Evolutionary conservation across 2,888 invertebrate species (phyloP).

Genomic region (Tenthredo scrophulariae): DNA sequence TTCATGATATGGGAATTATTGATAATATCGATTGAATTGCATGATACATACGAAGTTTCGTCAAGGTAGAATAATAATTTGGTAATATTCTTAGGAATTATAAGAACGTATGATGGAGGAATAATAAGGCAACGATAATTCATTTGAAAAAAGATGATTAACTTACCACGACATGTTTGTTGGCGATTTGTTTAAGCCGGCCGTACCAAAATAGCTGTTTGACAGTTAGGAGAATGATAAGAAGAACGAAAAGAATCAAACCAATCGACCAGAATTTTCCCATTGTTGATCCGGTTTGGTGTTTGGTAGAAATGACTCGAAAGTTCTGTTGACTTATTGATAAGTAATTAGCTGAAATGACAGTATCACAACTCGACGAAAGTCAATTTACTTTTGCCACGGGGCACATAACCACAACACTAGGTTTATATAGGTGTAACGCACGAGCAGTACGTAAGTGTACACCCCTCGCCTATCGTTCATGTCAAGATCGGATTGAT

Average conservation of each 20-base stretch:
- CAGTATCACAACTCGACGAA: neutral
- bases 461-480: too few relatives aligned
- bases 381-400: neutral
- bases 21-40: neutral
- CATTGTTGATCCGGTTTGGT: neutral
- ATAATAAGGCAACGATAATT: neutral
- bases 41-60: neutral
- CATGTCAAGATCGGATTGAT: too few relatives aligned
- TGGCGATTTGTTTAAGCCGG: constrained; percentile 62
- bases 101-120: neutral
- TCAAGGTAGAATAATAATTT: neutral
- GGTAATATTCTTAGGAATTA: neutral
- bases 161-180: constrained; percentile 69
- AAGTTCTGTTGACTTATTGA: neutral
- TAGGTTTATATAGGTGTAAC: neutral
- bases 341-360: neutral
- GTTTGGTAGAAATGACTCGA: neutral
- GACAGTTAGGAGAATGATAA: constrained; percentile 57
- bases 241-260: constrained; percentile 56
- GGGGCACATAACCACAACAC: neutral
- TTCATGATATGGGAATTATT: constrained; percentile 26
- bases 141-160: neutral
- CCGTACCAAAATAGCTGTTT: constrained; percentile 61
- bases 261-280: constrained; percentile 44
- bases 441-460: too few relatives aligned